phyloP scores from a whole-genome alignment of 2,797 vertebrate species.

The Limnodromus scolopaceus region DNA sequence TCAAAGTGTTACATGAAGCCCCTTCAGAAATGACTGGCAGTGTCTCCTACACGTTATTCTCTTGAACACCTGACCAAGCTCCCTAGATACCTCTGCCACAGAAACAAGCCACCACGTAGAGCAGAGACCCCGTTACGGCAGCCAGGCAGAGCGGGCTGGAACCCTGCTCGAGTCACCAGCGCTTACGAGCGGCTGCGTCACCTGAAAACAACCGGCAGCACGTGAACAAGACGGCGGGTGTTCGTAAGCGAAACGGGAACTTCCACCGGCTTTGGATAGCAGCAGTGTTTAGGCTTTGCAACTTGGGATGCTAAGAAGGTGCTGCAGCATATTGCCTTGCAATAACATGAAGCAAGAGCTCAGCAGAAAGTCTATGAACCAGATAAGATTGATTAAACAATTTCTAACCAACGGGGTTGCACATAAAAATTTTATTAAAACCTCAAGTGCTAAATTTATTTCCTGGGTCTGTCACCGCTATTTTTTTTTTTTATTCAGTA shows the following conservation, averaged over 20 bases:
- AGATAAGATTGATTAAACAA: conserved; percentile 77
- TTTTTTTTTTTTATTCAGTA: conserved; percentile 64
- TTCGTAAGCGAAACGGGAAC: background rate
- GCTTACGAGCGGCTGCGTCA: rapidly evolving
- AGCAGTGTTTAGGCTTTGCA: background rate
- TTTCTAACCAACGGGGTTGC: conserved; percentile 71
- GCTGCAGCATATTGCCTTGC: conserved; percentile 40
- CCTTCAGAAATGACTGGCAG: background rate
- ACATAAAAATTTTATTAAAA: conserved; percentile 78
- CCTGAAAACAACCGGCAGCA: background rate
- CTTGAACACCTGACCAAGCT: background rate
- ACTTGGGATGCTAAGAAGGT: conserved; percentile 42
- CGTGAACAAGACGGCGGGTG: background rate
- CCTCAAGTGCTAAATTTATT: conserved; percentile 75
- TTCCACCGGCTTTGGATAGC: background rate
- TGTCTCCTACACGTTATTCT: background rate
- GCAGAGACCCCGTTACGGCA: background rate
- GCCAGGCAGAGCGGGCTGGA: background rate
- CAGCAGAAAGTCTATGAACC: conserved; percentile 67
- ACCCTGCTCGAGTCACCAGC: background rate
- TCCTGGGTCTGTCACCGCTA: conserved; percentile 66
- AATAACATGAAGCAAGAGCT: conserved; percentile 59
- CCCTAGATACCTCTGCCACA: background rate
- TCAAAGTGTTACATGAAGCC: background rate
- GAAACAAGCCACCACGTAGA: background rate